Percentiles rank a stretch among this genome's conserved stretches.
phyloP scores from a whole-genome alignment of 2,113 vertebrate genomes.

The Megaceryle torquata region DNA sequence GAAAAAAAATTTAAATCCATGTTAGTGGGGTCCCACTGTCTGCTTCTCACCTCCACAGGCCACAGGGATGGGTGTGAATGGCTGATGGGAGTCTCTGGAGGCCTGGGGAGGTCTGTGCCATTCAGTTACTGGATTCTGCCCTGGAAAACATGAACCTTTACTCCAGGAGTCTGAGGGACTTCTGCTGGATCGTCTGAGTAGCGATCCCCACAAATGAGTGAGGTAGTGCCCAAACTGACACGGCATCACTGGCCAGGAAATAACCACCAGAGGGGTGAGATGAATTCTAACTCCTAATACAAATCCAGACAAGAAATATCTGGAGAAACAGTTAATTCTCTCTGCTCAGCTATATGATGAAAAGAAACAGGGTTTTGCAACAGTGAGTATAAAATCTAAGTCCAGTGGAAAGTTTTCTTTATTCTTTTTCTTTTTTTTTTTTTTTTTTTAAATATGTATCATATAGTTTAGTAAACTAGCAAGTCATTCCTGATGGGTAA shows the following conservation, averaged over 20 bases:
- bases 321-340: not conserved
- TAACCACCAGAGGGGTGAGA: not conserved
- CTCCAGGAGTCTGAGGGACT: not conserved
- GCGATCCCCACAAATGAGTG: not conserved
- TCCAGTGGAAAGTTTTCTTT: not conserved
- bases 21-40: not conserved
- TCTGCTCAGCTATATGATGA: not conserved
- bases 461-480: not conserved
- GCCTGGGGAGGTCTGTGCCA: not conserved
- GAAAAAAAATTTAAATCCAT: not conserved
- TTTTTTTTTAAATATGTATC: not conserved
- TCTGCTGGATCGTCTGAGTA: not conserved
- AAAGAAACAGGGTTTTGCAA: not conserved
- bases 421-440: not conserved
- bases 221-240: not conserved
- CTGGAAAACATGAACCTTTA: not conserved
- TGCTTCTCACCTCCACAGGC: not conserved
- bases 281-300: not conserved
- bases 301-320: not conserved
- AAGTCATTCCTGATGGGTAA: not conserved
- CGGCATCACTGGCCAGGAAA: not conserved
- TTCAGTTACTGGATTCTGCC: not conserved
- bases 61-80: rapidly evolving
- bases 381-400: not conserved
- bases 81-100: not conserved